Percentiles rank a stretch among this genome's conserved stretches.
These are phyloP conservation scores for Hirtodrosophila duncani DNA, from an alignment of 2,888 invertebrate species.

Conservation along the genomic window DNA sequence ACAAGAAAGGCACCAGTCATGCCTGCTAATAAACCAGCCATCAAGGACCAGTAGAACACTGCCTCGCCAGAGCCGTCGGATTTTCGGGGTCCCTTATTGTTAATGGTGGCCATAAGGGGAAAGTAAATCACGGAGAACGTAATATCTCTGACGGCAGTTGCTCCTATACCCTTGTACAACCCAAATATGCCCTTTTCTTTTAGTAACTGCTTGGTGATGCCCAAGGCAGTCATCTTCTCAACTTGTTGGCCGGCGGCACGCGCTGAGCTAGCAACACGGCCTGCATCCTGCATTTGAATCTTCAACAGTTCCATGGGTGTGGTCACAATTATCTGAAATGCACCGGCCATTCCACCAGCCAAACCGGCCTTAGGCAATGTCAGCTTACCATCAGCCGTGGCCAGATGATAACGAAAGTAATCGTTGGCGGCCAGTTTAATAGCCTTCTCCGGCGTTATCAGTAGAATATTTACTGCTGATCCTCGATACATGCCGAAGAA, in stretches of 20 bases:
- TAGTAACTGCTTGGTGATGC: slow-evolving; percentile 86
- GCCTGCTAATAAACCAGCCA: slow-evolving; percentile 92
- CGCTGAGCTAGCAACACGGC: slow-evolving; percentile 86
- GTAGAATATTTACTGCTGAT: slow-evolving; percentile 94
- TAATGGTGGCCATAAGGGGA: slow-evolving; percentile 95
- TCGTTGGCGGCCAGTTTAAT: slow-evolving; percentile 98
- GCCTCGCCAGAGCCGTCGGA: slow-evolving; percentile 82
- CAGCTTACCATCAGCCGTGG: slow-evolving; percentile 83
- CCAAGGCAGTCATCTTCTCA: slow-evolving; percentile 85
- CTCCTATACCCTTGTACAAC: slow-evolving; percentile 93
- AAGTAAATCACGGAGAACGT: slow-evolving; percentile 97
- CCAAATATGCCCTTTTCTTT: slow-evolving; percentile 91
- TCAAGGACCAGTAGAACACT: slow-evolving; percentile 95
- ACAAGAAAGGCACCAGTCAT: slow-evolving; percentile 90
- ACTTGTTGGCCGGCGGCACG: slow-evolving; percentile 82
- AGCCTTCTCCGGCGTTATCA: slow-evolving; percentile 98
- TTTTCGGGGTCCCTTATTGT: slow-evolving; percentile 87
- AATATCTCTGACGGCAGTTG: slow-evolving; percentile 94
- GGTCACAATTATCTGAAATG: slow-evolving; percentile 96
- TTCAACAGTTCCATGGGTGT: slow-evolving; percentile 99
- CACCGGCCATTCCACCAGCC: slow-evolving; percentile 95
- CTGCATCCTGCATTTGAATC: slow-evolving; percentile 98
- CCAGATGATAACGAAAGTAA: slow-evolving; percentile 91
- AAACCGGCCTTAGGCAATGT: slow-evolving; percentile 89
- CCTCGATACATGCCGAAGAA: slow-evolving; percentile 98